Base-by-base conservation (phyloP, 2,113 vertebrate species). In the Megaptera novaeangliae region DNA sequence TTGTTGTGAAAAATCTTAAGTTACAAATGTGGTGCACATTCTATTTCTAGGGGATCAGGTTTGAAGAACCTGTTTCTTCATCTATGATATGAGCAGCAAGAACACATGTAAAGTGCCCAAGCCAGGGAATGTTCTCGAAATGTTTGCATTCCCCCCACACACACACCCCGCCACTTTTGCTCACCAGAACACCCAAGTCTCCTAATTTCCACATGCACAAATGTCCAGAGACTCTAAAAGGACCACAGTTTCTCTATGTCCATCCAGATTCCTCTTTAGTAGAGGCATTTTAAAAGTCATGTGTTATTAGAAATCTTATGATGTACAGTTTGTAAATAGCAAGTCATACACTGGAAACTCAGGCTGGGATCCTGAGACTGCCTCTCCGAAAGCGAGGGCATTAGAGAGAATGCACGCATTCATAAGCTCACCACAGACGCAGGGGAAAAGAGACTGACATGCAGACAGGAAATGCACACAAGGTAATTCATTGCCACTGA, bases 391-490 rank as follows among this genome's bases (percentile, higher is more conserved):
- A 85, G 36, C 71, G 74, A 41, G 57, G 29, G 61, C 52, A 0
- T 63, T 29, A 69, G 83, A 98, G 86, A 97, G 86, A 97, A 95
- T 74, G 92, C 52, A n/a, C 49, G n/a, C 69, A 49, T 96, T 97
- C 97, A 95, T 88, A 80, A 59, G 20, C 78, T 77, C 15, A 0
- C 74, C 93, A 18, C 36, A 78, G 82, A 75, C 2, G 3, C 17
- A 1, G 1, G 59, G 29, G 15, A 46, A 49, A 57, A 83, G 93
- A 81, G 6, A 1, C 91, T 64, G 75, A 61, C 2, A 10, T 85
- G 74, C 29, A 44, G 71, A 34, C 93, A 86, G 94, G 88, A 96
- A 87, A 85, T 49, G 63, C 80, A 78, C 49, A 17, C 69, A 23
- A 75, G 94, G 93, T 71, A n/a, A 93, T 96, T 91, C 78, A 52